Evolutionary conservation across 2,113 vertebrate species (phyloP).

Genomic region (Natator depressus): DNA sequence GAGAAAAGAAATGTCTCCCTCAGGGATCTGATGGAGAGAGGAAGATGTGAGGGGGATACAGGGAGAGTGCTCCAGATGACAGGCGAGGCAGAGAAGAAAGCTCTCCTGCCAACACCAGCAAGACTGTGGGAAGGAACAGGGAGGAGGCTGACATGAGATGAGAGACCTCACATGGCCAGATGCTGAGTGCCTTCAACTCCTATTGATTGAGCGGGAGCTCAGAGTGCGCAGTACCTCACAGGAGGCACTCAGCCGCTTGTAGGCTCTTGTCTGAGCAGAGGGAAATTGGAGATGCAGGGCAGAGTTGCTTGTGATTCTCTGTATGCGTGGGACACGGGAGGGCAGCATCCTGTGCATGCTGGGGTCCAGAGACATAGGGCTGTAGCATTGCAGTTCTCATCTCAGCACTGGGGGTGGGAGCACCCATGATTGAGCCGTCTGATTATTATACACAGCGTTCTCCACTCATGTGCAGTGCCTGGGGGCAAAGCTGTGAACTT

Average conservation of each 20-base stretch:
- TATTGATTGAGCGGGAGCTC: not conserved
- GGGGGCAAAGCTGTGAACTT: not conserved
- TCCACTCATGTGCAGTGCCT: not conserved
- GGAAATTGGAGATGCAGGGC: not conserved
- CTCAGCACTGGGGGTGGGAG: too few species aligned
- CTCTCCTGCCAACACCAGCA: not conserved
- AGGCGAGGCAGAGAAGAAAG: not conserved
- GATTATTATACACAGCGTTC: not conserved
- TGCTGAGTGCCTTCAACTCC: not conserved
- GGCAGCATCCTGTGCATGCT: not conserved
- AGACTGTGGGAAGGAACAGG: not conserved
- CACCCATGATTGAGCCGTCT: not conserved
- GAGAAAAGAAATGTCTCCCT: not conserved
- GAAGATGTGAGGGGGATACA: not conserved
- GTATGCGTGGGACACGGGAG: not conserved
- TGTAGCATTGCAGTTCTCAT: not conserved
- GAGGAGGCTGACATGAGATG: not conserved
- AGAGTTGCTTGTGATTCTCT: not conserved
- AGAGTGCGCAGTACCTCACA: not conserved
- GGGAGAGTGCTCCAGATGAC: too few species aligned
- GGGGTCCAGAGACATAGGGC: not conserved
- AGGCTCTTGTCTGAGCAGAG: not conserved
- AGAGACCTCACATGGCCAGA: not conserved
- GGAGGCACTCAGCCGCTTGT: not conserved
- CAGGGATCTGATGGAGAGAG: rapidly evolving